A percentile compares a stretch with the other conserved stretches of the same genome.
These are phyloP conservation scores for Litocranius walleri DNA, from an alignment of 2,113 vertebrate species.

Conservation along the genomic window DNA sequence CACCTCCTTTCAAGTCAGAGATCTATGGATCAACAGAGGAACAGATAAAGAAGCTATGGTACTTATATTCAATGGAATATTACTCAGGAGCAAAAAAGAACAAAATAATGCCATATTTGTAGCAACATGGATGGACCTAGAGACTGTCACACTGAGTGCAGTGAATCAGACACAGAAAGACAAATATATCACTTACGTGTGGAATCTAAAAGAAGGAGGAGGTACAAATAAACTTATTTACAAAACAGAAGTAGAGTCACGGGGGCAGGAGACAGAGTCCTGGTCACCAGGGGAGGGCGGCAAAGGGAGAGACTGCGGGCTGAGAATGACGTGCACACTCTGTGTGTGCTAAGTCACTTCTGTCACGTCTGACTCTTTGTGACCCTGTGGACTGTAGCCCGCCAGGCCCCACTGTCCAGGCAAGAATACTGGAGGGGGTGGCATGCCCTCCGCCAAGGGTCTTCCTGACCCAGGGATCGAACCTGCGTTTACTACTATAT, in stretches of 20 bases:
- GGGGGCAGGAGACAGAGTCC: accelerated
- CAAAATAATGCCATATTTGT: not conserved
- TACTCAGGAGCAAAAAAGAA: not conserved
- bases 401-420: not conserved
- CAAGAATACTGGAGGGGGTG: not conserved
- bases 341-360: not conserved
- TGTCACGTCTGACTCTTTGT: not conserved
- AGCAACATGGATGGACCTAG: not conserved
- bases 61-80: not conserved
- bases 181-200: not conserved
- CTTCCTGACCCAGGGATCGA: not conserved
- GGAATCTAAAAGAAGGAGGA: not conserved
- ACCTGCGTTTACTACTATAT: not conserved
- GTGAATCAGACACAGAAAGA: not conserved
- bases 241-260: not conserved
- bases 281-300: not conserved
- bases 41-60: not conserved
- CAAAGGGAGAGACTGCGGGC: accelerated
- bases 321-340: not conserved
- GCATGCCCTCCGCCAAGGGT: not conserved
- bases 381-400: not conserved
- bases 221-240: not conserved
- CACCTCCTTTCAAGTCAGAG: not conserved
- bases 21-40: not conserved
- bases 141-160: not conserved